Evolutionary conservation across 2,888 invertebrate genomes (phyloP).

Genomic region (Syritta pipiens): DNA sequence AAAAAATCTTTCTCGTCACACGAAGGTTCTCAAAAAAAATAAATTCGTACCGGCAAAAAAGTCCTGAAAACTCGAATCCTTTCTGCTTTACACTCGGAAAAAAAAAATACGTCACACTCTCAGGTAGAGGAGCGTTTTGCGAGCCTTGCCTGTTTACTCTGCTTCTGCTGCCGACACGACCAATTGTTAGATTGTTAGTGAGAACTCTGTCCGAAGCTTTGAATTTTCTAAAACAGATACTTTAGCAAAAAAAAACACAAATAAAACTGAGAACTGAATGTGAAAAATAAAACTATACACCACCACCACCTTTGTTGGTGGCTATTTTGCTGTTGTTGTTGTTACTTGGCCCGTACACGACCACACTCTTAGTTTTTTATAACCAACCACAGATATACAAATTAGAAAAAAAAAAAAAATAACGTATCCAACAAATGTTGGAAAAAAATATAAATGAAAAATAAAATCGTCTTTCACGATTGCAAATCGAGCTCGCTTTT

Average conservation of each 20-base stretch:
- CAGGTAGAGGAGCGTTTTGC: slow-evolving; percentile 32
- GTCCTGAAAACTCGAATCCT: slow-evolving; percentile 3
- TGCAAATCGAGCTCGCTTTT: slow-evolving; percentile 31
- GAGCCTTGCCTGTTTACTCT: slow-evolving; percentile 51
- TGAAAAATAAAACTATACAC: slow-evolving; percentile 6
- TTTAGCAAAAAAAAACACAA: slow-evolving; percentile 45
- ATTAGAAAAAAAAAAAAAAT: slow-evolving; percentile 32
- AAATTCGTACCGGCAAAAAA: too few relatives aligned
- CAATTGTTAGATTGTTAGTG: slow-evolving; percentile 66
- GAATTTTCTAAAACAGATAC: slow-evolving; percentile 56
- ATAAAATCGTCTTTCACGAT: slow-evolving; percentile 24
- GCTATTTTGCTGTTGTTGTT: too few relatives aligned
- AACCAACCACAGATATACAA: slow-evolving; percentile 45
- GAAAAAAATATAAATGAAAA: slow-evolving; percentile 10
- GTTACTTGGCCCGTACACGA: slow-evolving; percentile 8
- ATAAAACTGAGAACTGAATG: neutral
- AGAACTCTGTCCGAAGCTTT: slow-evolving; percentile 62
- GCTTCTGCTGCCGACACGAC: slow-evolving; percentile 64
- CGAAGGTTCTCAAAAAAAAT: too few relatives aligned
- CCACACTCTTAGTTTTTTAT: slow-evolving; percentile 42
- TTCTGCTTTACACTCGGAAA: neutral
- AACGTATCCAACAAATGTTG: slow-evolving; percentile 1
- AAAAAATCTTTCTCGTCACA: too few relatives aligned
- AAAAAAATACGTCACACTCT: slow-evolving; percentile 16
- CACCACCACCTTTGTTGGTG: slow-evolving; percentile 18